Conservation (phyloP, 2,797 vertebrate genomes). For the Sebastes diploproa region DNA sequence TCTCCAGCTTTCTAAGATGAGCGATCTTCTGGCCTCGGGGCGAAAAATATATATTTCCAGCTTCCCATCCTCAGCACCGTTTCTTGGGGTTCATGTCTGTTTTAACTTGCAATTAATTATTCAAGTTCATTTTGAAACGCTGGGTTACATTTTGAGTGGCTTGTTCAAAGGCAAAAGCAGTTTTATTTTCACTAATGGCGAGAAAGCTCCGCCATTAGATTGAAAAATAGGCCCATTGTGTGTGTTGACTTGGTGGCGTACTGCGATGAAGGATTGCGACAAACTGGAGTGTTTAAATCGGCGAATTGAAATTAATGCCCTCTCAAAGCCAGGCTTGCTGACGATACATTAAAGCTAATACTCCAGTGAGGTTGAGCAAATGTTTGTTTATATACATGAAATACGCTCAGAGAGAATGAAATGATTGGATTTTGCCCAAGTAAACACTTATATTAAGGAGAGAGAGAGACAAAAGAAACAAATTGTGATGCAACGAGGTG, state of each 20-base stretch:
- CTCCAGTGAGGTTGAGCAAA: constrained; percentile 91
- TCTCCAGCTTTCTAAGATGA: constrained; percentile 75
- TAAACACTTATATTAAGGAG: constrained; percentile 74
- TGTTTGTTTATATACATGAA: constrained; percentile 93
- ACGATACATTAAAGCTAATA: constrained; percentile 93
- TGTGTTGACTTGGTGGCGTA: constrained; percentile 80
- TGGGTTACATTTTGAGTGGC: constrained; percentile 80
- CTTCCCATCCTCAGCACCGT: constrained; percentile 39
- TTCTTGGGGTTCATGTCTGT: constrained; percentile 72
- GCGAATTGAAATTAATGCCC: constrained; percentile 98
- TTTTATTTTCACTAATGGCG: constrained; percentile 75
- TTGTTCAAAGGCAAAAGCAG: constrained; percentile 76
- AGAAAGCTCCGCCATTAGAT: constrained; percentile 82
- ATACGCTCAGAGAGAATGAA: constrained; percentile 76
- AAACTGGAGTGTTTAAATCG: constrained; percentile 96
- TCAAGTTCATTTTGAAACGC: constrained; percentile 82
- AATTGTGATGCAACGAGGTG: constrained; percentile 58
- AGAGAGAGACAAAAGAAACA: constrained; percentile 61
- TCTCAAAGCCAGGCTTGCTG: constrained; percentile 90
- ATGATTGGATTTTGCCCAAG: constrained; percentile 77
- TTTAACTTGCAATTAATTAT: constrained; percentile 84
- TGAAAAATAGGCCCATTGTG: constrained; percentile 86
- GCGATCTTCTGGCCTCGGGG: constrained; percentile 77
- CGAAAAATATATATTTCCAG: constrained; percentile 66
- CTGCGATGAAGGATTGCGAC: constrained; percentile 91